Evolutionary conservation across 2,797 vertebrate species (phyloP), one percentile per base, ranked within the genome.

Genomic region (Manis pentadactyla): DNA sequence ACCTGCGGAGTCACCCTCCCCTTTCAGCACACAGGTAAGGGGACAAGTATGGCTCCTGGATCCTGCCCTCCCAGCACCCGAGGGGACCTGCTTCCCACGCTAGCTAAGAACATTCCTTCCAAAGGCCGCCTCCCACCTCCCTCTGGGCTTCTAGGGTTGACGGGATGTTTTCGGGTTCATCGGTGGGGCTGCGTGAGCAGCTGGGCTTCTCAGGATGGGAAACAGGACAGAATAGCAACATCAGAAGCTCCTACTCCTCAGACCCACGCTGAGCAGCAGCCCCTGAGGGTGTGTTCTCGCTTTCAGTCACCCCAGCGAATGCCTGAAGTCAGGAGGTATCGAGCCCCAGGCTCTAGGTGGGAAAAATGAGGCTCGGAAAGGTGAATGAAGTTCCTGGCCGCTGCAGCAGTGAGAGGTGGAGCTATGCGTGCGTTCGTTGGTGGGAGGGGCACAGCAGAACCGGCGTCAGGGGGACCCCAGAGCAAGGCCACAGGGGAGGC

Each of bases 241-340:
- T 31, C 25, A 1, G 37, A 12, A 11, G 21, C 15, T 4, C 13
- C 31, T 21, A 27, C 5, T 15, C 12, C 1, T 0, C 5, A 66
- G n/a, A 4, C 27, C 23, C 29, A 12, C 0, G 0, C 42, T 31
- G 7, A 7, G 37, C 53, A 8, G 11, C 82, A 18, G 66, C 57
- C 63, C 1, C 34, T 6, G 2, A 53, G 1, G 25, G 5, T 4
- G 0, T 0, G 0, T 68, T 25, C 0, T 15, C 18, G 57, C 34
- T 46, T 21, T 25, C 17, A 34, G 11, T 42, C n/a, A 49, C 6
- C 29, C 42, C 46, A 4, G 3, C 0, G 0, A 53, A 11, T 19
- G 37, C 29, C 0, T 2, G 25, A 19, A 63, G 21, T 55, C 75
- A 17, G 78, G 46, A 31, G 39, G 59, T 49, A 13, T 0, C 0